Evolutionary conservation across 2,113 vertebrate species (phyloP).

Genomic region (Vulpes ferrilata): DNA sequence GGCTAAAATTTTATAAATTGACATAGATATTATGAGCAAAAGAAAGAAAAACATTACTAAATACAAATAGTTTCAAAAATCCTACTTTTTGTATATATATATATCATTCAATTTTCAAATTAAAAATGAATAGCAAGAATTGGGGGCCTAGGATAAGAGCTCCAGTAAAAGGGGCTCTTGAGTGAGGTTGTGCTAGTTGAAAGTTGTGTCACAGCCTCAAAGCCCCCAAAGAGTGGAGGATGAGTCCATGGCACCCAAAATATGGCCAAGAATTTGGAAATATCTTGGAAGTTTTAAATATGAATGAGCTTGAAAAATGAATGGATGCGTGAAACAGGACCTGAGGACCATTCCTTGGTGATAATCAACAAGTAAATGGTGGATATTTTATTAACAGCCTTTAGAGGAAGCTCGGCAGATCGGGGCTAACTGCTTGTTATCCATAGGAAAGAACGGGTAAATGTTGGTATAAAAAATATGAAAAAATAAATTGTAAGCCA

Average conservation of each 20-base stretch:
- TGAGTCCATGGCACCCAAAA: not conserved
- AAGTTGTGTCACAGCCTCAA: not conserved
- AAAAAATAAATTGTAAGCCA: slow-evolving; percentile 94
- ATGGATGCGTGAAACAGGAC: slow-evolving; percentile 74
- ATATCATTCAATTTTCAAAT: not conserved
- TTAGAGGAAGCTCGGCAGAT: slow-evolving; percentile 82
- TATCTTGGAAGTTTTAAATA: not conserved
- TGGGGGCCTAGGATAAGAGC: not conserved
- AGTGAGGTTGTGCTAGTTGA: not conserved
- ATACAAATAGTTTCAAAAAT: not conserved
- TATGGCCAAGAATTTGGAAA: not conserved
- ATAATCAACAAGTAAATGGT: slow-evolving; percentile 66
- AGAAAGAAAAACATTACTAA: not conserved
- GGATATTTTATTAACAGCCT: slow-evolving; percentile 79
- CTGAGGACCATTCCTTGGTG: not conserved
- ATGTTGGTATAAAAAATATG: slow-evolving; percentile 92
- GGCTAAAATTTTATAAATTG: not conserved
- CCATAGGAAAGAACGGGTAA: slow-evolving; percentile 86
- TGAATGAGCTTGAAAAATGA: not conserved
- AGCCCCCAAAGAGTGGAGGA: not conserved
- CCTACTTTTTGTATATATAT: no score
- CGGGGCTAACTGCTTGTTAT: slow-evolving; percentile 68
- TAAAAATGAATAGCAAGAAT: not conserved
- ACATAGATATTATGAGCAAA: not conserved
- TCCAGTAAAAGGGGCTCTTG: not conserved